Evolutionary conservation across 2,113 vertebrate species (phyloP).

Genomic region (Charina bottae): DNA sequence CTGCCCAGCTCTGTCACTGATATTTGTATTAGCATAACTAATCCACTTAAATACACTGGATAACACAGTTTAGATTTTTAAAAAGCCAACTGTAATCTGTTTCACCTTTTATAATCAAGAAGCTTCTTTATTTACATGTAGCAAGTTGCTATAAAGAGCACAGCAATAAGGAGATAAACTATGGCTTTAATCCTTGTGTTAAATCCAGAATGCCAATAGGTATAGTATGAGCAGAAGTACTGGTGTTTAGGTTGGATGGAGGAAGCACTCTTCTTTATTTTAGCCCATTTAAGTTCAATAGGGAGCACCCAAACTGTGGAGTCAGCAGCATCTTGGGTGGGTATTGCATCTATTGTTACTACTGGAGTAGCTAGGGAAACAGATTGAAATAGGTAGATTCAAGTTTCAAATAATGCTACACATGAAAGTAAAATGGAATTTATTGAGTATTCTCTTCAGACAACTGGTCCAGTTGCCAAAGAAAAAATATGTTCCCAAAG

Average conservation of each 20-base stretch:
- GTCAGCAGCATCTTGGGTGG: neutral
- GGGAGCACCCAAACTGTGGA: neutral
- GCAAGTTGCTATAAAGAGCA: neutral
- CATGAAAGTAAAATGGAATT: neutral
- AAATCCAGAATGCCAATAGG: neutral
- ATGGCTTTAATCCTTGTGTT: neutral
- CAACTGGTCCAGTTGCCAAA: neutral
- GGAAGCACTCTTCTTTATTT: neutral
- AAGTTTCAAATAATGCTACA: neutral
- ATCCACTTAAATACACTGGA: neutral
- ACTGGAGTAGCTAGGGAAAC: neutral
- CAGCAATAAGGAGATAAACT: neutral
- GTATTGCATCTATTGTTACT: neutral
- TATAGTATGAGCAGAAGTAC: neutral
- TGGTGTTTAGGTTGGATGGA: neutral
- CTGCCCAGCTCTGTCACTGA: neutral
- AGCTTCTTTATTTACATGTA: constrained; percentile 23
- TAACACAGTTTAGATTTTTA: neutral
- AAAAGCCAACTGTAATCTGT: neutral
- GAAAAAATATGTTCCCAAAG: neutral
- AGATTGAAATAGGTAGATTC: neutral
- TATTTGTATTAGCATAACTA: neutral
- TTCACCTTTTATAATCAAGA: neutral
- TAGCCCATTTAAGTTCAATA: neutral
- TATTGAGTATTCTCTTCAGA: neutral